These are phyloP conservation scores for Paramormyrops kingsleyae DNA, from an alignment of 2,113 vertebrate species.

Conservation along the genomic window DNA sequence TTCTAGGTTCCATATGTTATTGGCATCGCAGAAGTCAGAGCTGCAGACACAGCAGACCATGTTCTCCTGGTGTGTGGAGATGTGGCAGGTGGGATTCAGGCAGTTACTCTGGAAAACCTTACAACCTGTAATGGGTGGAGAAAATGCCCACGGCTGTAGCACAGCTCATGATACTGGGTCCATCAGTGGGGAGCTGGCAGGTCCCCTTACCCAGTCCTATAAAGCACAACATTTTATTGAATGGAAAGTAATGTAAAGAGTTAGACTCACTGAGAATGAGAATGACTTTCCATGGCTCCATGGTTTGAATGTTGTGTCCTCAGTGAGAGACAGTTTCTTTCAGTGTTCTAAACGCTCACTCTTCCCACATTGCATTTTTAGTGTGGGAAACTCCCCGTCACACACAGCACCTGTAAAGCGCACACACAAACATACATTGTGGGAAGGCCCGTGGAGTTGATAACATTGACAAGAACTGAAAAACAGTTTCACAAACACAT, in stretches of 20 bases:
- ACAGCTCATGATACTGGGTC: background rate
- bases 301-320: background rate
- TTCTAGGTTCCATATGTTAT: constrained; percentile 47
- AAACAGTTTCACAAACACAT: too few relatives aligned
- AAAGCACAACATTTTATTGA: background rate
- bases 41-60: constrained; percentile 64
- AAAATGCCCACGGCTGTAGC: background rate
- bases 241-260: background rate
- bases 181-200: background rate
- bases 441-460: too few relatives aligned
- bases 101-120: constrained; percentile 34
- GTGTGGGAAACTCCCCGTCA: too few relatives aligned
- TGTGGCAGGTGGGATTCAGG: constrained; percentile 39
- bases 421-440: too few relatives aligned
- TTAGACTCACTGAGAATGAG: background rate
- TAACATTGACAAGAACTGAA: too few relatives aligned
- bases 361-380: too few relatives aligned
- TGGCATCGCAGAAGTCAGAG: constrained; percentile 73
- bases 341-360: too few relatives aligned
- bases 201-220: constrained; percentile 55
- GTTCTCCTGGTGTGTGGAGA: background rate
- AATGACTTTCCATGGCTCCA: background rate
- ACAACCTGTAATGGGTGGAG: constrained; percentile 23
- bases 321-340: too few relatives aligned
- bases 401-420: too few relatives aligned